Evolutionary conservation across 2,113 vertebrate species (phyloP), one percentile per base, ranked within the genome.

Genomic region (Microtus oregoni): DNA sequence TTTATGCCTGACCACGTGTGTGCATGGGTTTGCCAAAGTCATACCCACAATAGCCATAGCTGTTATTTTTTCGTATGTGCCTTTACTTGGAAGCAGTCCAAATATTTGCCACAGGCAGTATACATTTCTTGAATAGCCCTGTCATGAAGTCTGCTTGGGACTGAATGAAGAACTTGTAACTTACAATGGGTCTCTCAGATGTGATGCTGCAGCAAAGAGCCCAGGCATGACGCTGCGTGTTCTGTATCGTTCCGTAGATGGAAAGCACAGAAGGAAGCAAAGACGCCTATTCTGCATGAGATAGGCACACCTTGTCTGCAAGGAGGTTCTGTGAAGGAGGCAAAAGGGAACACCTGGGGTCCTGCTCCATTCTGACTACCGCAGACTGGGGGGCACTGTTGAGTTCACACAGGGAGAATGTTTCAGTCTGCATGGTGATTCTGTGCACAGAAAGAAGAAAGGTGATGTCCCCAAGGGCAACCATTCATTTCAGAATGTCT

Each of bases 311-410:
- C 73, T 24, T 61, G 24, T 1, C 10, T 12, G 73, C 7, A 35
- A 85, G 79, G 13, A 19, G 1, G 10, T 26, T 22, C 15, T 35
- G 35, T n/a, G 2, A 55, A 50, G 67, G 67, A 86, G 26, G 32
- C 38, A 35, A 0, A 12, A 4, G 67, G 67, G 1, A 11, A 5
- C 1, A 24, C 3, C 28, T 11, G 55, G 15, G 52, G 9, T 68
- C 47, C 61, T 10, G 1, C 89, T 13, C 63, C 67, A 4, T 65
- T 47, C 50, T 41, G 61, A 87, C 44, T 38, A 1, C 26, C 41
- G 0, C 1, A 26, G 17, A 7, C 9, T 85, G 22, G 30, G 38
- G 24, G 11, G 1, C 7, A 14, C 11, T 2, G 47, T 1, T 1
- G 2, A n/a, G 44, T 26, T 58, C 32, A 5, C 3, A 6, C 65